Conservation (phyloP, 2,113 vertebrate genomes). For the Phasianus colchicus region DNA sequence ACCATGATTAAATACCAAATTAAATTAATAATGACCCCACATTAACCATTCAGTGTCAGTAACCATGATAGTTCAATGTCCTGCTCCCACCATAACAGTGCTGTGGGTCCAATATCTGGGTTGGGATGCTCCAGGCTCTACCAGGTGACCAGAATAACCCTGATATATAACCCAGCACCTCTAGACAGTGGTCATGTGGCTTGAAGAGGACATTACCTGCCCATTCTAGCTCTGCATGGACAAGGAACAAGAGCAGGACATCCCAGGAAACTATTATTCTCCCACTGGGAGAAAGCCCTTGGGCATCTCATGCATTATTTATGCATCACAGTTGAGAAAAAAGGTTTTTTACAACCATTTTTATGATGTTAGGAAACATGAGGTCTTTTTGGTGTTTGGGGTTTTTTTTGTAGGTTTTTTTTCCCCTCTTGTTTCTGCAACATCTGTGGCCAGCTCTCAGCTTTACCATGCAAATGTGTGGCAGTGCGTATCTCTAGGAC, state of each 20-base stretch:
- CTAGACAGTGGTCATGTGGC: background rate
- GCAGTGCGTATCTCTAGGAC: background rate
- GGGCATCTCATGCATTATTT: background rate
- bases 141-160: background rate
- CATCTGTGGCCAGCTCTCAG: background rate
- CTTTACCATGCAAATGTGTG: background rate
- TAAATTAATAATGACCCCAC: background rate
- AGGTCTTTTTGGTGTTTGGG: background rate
- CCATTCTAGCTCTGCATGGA: too few relatives aligned
- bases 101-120: too few relatives aligned
- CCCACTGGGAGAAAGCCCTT: background rate
- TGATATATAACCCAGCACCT: background rate
- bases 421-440: background rate
- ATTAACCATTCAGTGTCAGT: background rate
- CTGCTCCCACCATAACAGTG: too few relatives aligned
- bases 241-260: background rate
- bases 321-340: background rate
- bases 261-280: background rate
- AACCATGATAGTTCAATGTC: too few relatives aligned
- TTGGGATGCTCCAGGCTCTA: background rate
- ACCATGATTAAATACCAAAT: background rate
- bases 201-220: background rate
- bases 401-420: rapidly evolving
- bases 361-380: background rate
- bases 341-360: background rate